Percentiles rank a stretch among this genome's conserved stretches.
Evolutionary conservation across 2,888 invertebrate genomes (phyloP).

Genomic region (Rhopalosiphum nymphaeae): DNA sequence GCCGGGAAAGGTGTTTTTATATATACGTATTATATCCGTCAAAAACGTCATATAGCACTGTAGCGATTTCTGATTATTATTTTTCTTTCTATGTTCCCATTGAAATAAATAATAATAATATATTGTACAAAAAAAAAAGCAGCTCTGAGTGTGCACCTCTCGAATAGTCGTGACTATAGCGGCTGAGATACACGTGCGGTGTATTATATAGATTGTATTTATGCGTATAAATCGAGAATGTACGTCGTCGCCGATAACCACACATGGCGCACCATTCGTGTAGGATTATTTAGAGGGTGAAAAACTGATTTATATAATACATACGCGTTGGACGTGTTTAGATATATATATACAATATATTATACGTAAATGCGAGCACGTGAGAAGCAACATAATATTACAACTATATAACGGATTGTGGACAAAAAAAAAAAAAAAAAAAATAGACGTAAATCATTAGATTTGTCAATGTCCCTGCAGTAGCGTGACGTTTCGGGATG

Average conservation of each 20-base stretch:
- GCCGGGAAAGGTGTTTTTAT: conserved; percentile 25
- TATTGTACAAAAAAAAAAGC: not conserved
- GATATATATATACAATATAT: not conserved
- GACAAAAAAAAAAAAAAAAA: not conserved
- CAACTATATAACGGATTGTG: not conserved
- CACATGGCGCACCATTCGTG: not conserved
- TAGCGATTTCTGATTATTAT: not conserved
- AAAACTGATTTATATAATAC: conserved; percentile 34
- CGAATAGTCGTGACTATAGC: not conserved
- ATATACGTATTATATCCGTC: not conserved
- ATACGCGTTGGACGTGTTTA: not conserved
- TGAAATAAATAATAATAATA: conserved; percentile 3
- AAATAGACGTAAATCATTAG: not conserved
- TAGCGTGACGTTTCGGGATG: not conserved
- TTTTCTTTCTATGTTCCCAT: not conserved
- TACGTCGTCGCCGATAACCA: not conserved
- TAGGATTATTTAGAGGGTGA: conserved; percentile 37
- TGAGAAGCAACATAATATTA: not conserved
- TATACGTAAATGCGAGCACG: not conserved
- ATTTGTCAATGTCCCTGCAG: not conserved
- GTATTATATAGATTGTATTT: not conserved
- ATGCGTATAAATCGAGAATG: not conserved
- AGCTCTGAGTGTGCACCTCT: conserved; percentile 6
- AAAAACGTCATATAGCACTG: not conserved
- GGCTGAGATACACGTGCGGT: not conserved